Percentiles rank a stretch among this genome's conserved stretches.
Evolutionary conservation across 2,888 invertebrate species (phyloP).

Genomic region (Incurvaria masculella): DNA sequence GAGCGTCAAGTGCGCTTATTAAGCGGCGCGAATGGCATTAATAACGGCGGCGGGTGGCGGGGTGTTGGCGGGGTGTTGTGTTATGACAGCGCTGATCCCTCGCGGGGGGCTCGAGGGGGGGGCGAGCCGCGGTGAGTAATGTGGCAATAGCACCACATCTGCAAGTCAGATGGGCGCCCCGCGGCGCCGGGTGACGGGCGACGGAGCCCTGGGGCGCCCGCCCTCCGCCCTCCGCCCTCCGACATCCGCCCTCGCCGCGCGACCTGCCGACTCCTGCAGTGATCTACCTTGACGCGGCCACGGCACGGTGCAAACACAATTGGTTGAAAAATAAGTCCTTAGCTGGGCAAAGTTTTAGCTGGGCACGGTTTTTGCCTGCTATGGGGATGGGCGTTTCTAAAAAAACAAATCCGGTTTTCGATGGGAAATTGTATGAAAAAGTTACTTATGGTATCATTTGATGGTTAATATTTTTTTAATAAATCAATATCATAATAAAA

Average conservation of each 20-base stretch:
- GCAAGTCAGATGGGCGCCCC: slow-evolving; percentile 4
- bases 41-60: slow-evolving; percentile 26
- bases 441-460: too few relatives aligned
- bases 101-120: neutral
- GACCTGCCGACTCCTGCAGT: too few relatives aligned
- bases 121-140: neutral
- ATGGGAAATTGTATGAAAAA: too few relatives aligned
- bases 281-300: too few relatives aligned
- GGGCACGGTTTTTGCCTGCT: too few relatives aligned
- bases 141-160: neutral
- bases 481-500: too few relatives aligned
- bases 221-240: neutral
- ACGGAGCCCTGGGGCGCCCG: neutral
- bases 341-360: too few relatives aligned
- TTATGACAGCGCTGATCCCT: slow-evolving; percentile 5
- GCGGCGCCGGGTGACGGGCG: neutral
- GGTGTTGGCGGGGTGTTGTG: slow-evolving; percentile 3
- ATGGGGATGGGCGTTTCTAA: too few relatives aligned
- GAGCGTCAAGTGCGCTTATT: neutral
- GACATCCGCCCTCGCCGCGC: neutral
- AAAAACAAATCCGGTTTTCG: too few relatives aligned
- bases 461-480: too few relatives aligned
- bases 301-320: too few relatives aligned
- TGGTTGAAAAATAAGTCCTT: too few relatives aligned
- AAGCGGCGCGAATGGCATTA: neutral